Base-by-base conservation (phyloP, 2,888 invertebrate genomes). In the Temnothorax rugatulus region DNA sequence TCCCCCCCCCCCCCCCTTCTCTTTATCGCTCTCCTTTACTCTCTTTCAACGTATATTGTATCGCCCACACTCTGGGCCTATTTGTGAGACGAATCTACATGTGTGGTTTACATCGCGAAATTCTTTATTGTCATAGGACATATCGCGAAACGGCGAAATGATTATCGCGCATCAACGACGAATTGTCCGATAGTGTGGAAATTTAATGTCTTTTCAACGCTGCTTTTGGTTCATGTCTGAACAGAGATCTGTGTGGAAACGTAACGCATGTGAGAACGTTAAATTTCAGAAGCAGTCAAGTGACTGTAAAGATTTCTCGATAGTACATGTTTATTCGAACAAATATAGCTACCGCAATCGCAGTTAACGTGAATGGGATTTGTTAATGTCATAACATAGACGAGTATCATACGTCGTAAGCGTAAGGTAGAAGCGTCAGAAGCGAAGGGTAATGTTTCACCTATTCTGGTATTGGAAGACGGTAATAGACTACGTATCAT, bases 401-500 rank as follows among this genome's bases (percentile, higher is more conserved):
- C 69, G 47, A 81, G 75, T 74, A 69, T 84, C 76, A 25, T 38
- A 34, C 50, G 34, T 75, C 25, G 18, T 77, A 77, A 77, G 44
- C 59, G 50, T 68, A 61, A 68, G 47, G 15, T 68, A 83, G 41
- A 38, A 29, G 29, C 41, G 47, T 11, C 59, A 83, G 41, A 38
- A 29, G 29, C 41, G 50, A 54, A 64, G 44, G 57, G 59, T 71
- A 75, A 82, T 15, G 82, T 64, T 84, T 66, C 82, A 83, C 47
- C 71, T 85, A 75, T 88, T 88, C 89, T 86, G 84, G 84, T 84
- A 87, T 88, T 87, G 87, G 83, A 84, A 83, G 57, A 83, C 86
- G 87, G 85, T 87, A 82, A 84, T 87, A 90, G 89, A 76, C 69
- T 63, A 69, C 82, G 86, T 89, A 92, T 89, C 91, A 92, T 87